phyloP scores from a whole-genome alignment of 2,888 invertebrate species.

The Hydraecia micacea region DNA sequence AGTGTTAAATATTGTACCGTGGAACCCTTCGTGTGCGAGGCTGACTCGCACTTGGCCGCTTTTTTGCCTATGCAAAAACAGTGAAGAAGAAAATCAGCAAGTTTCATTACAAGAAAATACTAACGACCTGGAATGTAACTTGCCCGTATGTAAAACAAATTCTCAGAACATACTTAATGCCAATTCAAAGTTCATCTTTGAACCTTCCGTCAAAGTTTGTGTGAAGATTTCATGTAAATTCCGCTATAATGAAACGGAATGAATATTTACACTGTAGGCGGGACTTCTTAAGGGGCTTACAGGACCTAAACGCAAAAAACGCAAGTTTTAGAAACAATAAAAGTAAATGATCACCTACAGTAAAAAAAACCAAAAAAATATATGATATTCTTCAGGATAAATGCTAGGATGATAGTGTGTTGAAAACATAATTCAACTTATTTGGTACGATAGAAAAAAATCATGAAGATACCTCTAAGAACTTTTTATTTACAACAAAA shows the following conservation, averaged over 20 bases:
- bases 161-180: not conserved
- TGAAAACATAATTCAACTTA: no score
- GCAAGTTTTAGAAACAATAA: no score
- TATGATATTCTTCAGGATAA: no score
- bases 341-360: no score
- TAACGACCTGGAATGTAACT: not conserved
- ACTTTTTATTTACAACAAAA: no score
- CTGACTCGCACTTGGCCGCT: not conserved
- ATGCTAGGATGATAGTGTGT: no score
- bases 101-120: not conserved
- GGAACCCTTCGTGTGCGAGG: no score
- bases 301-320: no score
- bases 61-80: not conserved
- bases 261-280: constrained; percentile 36
- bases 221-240: constrained; percentile 32
- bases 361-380: no score
- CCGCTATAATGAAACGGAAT: constrained; percentile 1
- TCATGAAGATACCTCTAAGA: no score
- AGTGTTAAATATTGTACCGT: not conserved
- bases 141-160: constrained; percentile 9
- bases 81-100: not conserved
- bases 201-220: constrained; percentile 8
- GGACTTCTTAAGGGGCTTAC: no score
- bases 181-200: constrained; percentile 9
- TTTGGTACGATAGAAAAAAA: no score